Conservation (phyloP, 2,797 vertebrate genomes). For the Anguilla pacifica region DNA sequence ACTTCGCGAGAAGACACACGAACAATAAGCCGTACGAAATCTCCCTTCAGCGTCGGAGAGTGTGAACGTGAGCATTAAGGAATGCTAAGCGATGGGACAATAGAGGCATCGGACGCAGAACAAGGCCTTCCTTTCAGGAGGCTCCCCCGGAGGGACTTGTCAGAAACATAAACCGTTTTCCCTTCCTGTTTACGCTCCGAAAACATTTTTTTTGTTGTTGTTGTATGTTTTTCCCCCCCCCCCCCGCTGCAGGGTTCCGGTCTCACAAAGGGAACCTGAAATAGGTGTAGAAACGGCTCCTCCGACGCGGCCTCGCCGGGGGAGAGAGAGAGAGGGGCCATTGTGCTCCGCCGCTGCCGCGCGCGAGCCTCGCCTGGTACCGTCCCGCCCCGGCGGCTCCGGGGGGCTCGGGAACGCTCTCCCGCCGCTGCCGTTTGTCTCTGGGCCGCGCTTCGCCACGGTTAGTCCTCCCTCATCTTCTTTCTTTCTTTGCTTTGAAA, state of each 20-base stretch:
- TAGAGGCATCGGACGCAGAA: slow-evolving; percentile 14
- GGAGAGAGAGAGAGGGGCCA: too few relatives aligned
- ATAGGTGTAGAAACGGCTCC: slow-evolving; percentile 2
- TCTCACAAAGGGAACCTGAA: not conserved
- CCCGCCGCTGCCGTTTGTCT: not conserved
- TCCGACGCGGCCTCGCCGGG: not conserved
- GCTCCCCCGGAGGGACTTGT: slow-evolving; percentile 4
- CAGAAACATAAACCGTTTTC: slow-evolving; percentile 2
- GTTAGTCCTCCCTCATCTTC: not conserved
- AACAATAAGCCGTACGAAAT: slow-evolving; percentile 16
- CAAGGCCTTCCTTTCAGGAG: slow-evolving; percentile 8
- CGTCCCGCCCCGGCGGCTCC: not conserved
- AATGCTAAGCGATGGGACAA: slow-evolving; percentile 8
- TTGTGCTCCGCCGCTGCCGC: not conserved
- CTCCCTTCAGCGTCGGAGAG: slow-evolving; percentile 13
- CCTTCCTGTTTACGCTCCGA: not conserved
- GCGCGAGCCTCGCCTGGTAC: not conserved
- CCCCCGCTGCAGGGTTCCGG: not conserved
- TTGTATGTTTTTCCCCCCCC: not conserved
- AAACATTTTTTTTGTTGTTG: not conserved
- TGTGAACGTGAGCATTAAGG: slow-evolving; percentile 7
- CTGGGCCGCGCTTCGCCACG: not conserved
- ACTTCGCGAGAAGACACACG: not conserved
- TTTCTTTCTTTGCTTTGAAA: not conserved
- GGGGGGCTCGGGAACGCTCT: not conserved